Conservation (phyloP, 1,140 invertebrate genomes). For the Megalonaias nervosa region DNA sequence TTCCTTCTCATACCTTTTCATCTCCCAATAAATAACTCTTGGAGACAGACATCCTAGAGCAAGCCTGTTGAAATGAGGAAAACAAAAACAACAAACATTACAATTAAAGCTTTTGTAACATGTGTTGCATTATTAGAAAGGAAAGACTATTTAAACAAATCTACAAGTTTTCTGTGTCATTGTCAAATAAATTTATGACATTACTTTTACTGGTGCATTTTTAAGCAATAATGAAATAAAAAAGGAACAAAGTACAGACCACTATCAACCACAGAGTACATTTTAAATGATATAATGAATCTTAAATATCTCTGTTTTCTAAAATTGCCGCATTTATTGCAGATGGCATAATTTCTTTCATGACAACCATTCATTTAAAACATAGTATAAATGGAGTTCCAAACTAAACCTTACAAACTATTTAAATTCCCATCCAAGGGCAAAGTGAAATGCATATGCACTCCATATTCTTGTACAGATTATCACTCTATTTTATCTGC, state of each 20-base stretch:
- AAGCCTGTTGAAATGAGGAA: conserved; percentile 51
- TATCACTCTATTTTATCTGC: too few species aligned
- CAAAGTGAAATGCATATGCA: too few species aligned
- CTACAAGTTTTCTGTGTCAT: neutral
- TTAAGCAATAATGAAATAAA: neutral
- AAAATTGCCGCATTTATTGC: neutral
- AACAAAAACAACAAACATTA: neutral
- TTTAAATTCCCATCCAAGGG: too few species aligned
- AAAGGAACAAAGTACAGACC: neutral
- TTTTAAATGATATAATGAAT: neutral
- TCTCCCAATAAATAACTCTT: conserved; percentile 68
- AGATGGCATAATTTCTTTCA: neutral
- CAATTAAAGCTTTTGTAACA: neutral
- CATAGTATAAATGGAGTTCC: too few species aligned
- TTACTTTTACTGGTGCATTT: neutral
- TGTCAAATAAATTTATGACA: neutral
- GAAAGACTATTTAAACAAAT: neutral
- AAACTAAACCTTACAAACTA: too few species aligned
- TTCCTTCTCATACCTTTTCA: conserved; percentile 67
- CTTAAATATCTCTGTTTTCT: neutral
- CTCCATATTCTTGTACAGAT: too few species aligned
- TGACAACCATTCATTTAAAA: neutral
- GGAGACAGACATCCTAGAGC: conserved; percentile 70
- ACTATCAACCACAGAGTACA: neutral
- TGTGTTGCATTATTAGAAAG: neutral